phyloP scores from a whole-genome alignment of 35 echinoderm and acorn worm genomes.

The Heliocidaris tuberculata region DNA sequence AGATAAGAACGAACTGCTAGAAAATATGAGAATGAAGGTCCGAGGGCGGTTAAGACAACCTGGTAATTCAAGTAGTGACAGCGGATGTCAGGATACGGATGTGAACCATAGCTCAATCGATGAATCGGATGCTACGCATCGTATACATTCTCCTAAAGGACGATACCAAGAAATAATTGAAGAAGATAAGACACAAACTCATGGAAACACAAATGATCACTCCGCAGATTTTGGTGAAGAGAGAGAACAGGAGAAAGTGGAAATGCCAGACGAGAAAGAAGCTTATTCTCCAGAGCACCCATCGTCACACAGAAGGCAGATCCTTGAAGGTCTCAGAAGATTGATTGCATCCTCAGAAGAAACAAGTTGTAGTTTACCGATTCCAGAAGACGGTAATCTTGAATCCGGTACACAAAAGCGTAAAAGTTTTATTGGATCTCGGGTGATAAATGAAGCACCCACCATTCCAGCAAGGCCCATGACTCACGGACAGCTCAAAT shows the following conservation, averaged over 20 bases:
- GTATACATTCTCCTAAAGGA: neutral
- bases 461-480: neutral
- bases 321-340: neutral
- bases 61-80: slow-evolving; percentile 11
- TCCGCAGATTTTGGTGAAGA: neutral
- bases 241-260: neutral
- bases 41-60: slow-evolving; percentile 5
- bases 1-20: neutral
- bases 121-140: neutral
- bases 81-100: slow-evolving; percentile 16
- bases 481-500: neutral
- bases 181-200: neutral
- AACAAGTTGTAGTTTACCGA: neutral
- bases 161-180: neutral
- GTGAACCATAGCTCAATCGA: neutral
- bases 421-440: neutral
- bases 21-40: slow-evolving; percentile 22
- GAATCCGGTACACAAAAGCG: neutral
- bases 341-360: neutral
- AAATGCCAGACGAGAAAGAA: neutral
- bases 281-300: neutral
- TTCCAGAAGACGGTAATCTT: neutral
- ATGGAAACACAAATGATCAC: neutral
- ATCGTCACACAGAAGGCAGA: neutral
- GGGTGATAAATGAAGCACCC: neutral